phyloP scores from a whole-genome alignment of 2,797 vertebrate species.

The Helostoma temminkii region DNA sequence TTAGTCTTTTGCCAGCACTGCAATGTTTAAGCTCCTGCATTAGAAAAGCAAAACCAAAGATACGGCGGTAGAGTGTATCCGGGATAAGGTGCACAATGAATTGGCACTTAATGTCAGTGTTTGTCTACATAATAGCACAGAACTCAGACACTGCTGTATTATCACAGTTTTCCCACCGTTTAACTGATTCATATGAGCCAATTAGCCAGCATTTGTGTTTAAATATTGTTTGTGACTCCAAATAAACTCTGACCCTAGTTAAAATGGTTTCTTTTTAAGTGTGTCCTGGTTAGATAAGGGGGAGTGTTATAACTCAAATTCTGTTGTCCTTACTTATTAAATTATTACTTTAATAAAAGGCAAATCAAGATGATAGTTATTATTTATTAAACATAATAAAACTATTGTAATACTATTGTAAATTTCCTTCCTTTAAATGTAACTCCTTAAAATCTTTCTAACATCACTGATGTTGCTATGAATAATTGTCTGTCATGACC shows the following conservation, averaged over 20 bases:
- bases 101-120: constrained; percentile 47
- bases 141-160: constrained; percentile 32
- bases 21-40: constrained; percentile 56
- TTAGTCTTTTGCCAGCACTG: constrained; percentile 31
- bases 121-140: constrained; percentile 49
- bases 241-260: constrained; percentile 51
- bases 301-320: constrained; percentile 20
- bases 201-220: constrained; percentile 53
- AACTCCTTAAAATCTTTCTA: constrained; percentile 39
- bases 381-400: constrained; percentile 24
- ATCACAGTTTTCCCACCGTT: constrained; percentile 62
- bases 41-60: constrained; percentile 48
- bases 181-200: constrained; percentile 41
- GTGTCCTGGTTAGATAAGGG: constrained; percentile 41
- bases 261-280: constrained; percentile 28
- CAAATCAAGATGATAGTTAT: constrained; percentile 28
- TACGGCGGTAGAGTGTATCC: constrained; percentile 34
- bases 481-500: constrained; percentile 13
- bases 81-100: constrained; percentile 40
- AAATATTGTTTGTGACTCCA: constrained; percentile 40
- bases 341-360: constrained; percentile 51
- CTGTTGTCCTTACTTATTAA: constrained; percentile 27
- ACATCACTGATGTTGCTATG: constrained; percentile 6
- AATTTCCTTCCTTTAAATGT: constrained; percentile 20
- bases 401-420: constrained; percentile 8